A percentile compares a stretch with the other conserved stretches of the same genome.
phyloP scores from a whole-genome alignment of 2,797 vertebrate genomes.

The Lagocephalus sceleratus region DNA sequence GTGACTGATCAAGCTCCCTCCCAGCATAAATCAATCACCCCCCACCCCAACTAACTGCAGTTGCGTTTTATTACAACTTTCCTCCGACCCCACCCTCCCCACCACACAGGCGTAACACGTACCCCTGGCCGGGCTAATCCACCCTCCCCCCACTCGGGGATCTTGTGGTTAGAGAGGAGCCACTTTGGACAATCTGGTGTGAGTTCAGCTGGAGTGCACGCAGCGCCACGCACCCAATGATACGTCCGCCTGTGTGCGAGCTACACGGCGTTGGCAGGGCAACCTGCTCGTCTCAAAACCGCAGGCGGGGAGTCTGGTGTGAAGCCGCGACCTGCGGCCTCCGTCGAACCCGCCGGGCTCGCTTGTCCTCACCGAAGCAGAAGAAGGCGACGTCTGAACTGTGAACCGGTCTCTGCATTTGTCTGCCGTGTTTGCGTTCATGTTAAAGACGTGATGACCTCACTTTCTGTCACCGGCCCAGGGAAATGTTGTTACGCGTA shows the following conservation, averaged over 20 bases:
- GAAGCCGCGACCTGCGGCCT: conserved; percentile 24
- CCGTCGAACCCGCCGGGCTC: conserved; percentile 21
- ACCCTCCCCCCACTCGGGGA: conserved; percentile 44
- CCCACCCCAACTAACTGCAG: conserved; percentile 26
- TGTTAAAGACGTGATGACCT: conserved; percentile 43
- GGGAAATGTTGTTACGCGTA: conserved; percentile 56
- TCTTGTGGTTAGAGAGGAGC: conserved; percentile 42
- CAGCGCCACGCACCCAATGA: conserved; percentile 33
- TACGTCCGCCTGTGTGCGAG: conserved; percentile 26
- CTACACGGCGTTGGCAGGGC: conserved; percentile 27
- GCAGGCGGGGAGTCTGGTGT: conserved; percentile 35
- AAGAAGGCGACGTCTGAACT: not conserved
- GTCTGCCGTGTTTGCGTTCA: conserved; percentile 8
- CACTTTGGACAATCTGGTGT: conserved; percentile 37
- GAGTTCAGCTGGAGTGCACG: conserved; percentile 57
- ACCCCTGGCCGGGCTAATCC: conserved; percentile 37
- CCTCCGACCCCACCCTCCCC: conserved; percentile 46
- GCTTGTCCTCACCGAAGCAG: conserved; percentile 32
- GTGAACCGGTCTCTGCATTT: conserved; percentile 26
- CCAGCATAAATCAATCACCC: not conserved
- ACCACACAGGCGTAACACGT: conserved; percentile 41
- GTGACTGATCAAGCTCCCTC: no score
- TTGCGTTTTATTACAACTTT: conserved; percentile 48
- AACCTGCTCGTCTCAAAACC: conserved; percentile 35
- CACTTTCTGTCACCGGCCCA: conserved; percentile 66